phyloP scores from a whole-genome alignment of 1,140 invertebrate species.

The Panagrolaimus sp. region DNA sequence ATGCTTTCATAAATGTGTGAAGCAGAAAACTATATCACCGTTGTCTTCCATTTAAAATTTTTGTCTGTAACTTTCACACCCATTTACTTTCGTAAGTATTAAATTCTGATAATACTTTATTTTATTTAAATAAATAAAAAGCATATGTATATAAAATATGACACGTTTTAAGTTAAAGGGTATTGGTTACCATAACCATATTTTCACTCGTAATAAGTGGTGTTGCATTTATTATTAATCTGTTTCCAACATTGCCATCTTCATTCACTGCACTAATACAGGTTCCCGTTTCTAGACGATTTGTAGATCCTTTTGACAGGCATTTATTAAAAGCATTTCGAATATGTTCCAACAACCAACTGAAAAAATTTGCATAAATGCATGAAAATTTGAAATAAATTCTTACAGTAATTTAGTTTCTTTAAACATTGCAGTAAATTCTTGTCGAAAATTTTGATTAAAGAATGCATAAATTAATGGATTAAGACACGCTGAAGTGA shows the following conservation, averaged over 20 bases:
- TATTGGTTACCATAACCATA: conserved; percentile 23
- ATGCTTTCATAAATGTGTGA: no score
- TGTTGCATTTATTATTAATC: background rate
- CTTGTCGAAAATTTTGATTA: conserved; percentile 55
- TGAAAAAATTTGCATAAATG: conserved; percentile 8
- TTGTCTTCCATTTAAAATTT: no score
- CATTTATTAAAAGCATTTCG: conserved; percentile 10
- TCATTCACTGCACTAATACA: background rate
- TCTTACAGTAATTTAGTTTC: conserved; percentile 39
- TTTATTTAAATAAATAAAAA: no score
- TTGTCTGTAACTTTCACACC: no score
- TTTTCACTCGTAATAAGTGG: background rate
- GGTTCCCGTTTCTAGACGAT: background rate
- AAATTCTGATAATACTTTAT: no score
- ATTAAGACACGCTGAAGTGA: conserved; percentile 53
- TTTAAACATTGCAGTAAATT: conserved; percentile 51
- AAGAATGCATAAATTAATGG: conserved; percentile 56
- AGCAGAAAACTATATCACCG: no score
- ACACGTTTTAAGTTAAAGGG: background rate
- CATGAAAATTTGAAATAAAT: conserved; percentile 21
- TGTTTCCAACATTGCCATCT: background rate
- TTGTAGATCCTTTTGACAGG: conserved; percentile 4
- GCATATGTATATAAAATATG: background rate
- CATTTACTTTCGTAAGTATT: no score
- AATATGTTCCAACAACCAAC: conserved; percentile 25